Evolutionary conservation across 2,113 vertebrate species (phyloP).

Genomic region (Bubo blakistoni): DNA sequence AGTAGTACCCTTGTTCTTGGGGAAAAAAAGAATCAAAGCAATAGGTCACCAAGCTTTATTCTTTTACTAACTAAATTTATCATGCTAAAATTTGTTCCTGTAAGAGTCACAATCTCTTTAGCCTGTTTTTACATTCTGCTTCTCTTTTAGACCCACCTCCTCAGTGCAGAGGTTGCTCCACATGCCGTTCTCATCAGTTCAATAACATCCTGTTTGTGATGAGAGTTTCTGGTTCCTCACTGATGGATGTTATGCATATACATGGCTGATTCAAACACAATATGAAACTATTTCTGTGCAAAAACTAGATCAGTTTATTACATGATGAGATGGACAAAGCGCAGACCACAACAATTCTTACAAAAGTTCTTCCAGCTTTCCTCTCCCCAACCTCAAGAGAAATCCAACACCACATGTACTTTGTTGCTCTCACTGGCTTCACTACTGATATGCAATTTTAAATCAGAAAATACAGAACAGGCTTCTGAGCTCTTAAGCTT

Average conservation of each 20-base stretch:
- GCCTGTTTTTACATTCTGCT: slow-evolving; percentile 27
- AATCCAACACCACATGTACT: not conserved
- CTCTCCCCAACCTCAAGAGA: not conserved
- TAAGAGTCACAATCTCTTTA: not conserved
- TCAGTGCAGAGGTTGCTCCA: slow-evolving; percentile 27
- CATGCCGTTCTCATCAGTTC: not conserved
- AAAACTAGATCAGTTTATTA: not conserved
- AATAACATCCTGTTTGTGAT: not conserved
- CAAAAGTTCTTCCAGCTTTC: not conserved
- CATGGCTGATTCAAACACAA: not conserved
- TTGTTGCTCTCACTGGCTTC: not conserved
- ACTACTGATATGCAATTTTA: not conserved
- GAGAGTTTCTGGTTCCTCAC: not conserved
- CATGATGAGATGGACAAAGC: not conserved
- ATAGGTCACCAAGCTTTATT: not conserved
- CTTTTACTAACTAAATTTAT: slow-evolving; percentile 19
- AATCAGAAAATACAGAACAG: not conserved
- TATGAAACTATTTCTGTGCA: not conserved
- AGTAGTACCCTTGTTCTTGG: not conserved
- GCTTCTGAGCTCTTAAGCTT: not conserved
- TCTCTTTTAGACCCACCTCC: slow-evolving; percentile 34
- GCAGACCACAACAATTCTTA: not conserved
- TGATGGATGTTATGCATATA: not conserved
- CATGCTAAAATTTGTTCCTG: not conserved
- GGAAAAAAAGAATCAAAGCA: not conserved